These are phyloP conservation scores for Epinephelus moara DNA, from an alignment of 2,113 vertebrate genomes.

Conservation along the genomic window DNA sequence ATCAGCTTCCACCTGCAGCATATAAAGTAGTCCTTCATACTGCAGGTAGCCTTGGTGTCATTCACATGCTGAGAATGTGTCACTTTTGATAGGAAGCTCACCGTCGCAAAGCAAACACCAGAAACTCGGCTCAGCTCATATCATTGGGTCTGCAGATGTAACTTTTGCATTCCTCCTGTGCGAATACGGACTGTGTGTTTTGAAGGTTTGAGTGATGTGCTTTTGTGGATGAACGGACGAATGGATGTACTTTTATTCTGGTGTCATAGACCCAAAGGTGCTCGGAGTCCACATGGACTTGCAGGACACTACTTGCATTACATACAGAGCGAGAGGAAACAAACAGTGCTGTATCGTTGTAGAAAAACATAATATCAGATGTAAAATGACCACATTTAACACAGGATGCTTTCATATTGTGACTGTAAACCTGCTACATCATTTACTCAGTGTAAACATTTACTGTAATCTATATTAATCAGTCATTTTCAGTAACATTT, in stretches of 20 bases:
- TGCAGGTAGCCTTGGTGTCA: slow-evolving; percentile 23
- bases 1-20: slow-evolving; percentile 27
- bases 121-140: slow-evolving; percentile 2
- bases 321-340: neutral
- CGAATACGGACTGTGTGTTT: neutral
- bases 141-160: neutral
- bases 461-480: neutral
- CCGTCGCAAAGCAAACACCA: slow-evolving; percentile 14
- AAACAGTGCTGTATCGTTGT: neutral
- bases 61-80: slow-evolving; percentile 39
- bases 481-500: too few relatives aligned
- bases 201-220: slow-evolving; percentile 11
- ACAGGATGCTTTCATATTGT: neutral
- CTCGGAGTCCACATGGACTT: neutral
- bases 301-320: neutral
- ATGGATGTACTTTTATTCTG: slow-evolving; percentile 6
- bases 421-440: neutral
- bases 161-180: slow-evolving; percentile 3
- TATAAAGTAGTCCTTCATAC: slow-evolving; percentile 18
- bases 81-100: slow-evolving; percentile 30
- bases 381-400: slow-evolving; percentile 1
- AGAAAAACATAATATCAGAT: neutral
- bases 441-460: neutral
- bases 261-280: slow-evolving; percentile 6
- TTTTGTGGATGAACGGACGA: neutral